Conservation (phyloP, 2,888 invertebrate genomes). For the Chrysolina oricalcia region DNA sequence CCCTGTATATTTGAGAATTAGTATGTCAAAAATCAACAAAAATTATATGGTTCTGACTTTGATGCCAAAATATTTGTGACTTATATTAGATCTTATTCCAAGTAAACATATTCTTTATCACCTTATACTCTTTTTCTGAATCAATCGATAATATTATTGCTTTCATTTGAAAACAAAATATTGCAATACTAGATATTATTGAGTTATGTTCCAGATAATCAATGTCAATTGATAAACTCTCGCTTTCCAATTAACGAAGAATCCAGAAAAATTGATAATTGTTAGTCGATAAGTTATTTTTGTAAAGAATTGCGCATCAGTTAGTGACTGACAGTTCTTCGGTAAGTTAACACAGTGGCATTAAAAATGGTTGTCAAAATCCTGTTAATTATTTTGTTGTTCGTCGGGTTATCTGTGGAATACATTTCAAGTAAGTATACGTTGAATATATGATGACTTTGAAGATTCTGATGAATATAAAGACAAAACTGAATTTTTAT, state of each 20-base stretch:
- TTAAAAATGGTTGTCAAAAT: neutral
- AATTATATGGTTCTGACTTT: too few relatives aligned
- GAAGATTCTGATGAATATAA: too few relatives aligned
- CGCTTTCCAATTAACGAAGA: neutral
- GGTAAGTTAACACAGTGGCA: neutral
- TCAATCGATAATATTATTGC: neutral
- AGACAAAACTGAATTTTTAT: too few relatives aligned
- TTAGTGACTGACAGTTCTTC: neutral
- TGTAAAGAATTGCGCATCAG: neutral
- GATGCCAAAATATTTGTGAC: too few relatives aligned
- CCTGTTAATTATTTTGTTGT: neutral
- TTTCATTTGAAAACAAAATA: neutral
- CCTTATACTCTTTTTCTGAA: too few relatives aligned
- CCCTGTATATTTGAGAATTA: too few relatives aligned
- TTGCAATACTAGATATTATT: constrained; percentile 21
- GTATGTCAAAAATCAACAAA: too few relatives aligned
- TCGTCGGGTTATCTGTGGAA: constrained; percentile 12
- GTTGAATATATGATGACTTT: neutral
- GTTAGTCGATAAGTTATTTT: neutral
- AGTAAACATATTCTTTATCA: too few relatives aligned
- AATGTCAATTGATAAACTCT: constrained; percentile 29
- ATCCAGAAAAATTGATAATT: neutral
- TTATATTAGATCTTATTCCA: too few relatives aligned
- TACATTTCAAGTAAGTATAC: constrained; percentile 20
- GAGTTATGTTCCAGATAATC: constrained; percentile 22